A percentile compares a stretch with the other conserved stretches of the same genome.
These are phyloP conservation scores for Eleutherodactylus coqui DNA, from an alignment of 2,797 vertebrate species.

Conservation along the genomic window DNA sequence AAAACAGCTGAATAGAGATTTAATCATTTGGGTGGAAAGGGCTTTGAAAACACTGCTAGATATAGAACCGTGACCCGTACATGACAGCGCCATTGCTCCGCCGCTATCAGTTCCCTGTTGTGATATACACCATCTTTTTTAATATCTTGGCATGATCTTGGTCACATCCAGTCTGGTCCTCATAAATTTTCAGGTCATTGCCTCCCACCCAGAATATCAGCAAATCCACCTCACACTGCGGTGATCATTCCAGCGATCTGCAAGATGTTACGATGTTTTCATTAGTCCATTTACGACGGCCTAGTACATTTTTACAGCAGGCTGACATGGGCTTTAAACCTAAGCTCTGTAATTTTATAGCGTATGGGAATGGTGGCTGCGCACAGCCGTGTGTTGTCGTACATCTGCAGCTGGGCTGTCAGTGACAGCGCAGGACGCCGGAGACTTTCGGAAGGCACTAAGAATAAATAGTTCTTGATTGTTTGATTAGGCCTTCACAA, in stretches of 20 bases:
- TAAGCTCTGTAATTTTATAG: conserved; percentile 29
- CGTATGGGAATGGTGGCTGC: conserved; percentile 7
- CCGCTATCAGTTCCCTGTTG: not conserved
- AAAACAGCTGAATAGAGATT: not conserved
- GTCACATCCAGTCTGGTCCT: not conserved
- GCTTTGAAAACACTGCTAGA: not conserved
- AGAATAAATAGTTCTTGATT: not conserved
- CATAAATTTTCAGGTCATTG: conserved; percentile 6
- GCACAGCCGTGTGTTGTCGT: conserved; percentile 3
- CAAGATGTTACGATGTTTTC: conserved; percentile 28
- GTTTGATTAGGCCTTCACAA: not conserved
- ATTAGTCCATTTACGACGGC: conserved; percentile 20
- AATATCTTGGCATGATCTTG: not conserved
- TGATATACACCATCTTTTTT: not conserved
- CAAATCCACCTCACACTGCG: not conserved
- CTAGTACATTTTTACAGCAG: conserved; percentile 15
- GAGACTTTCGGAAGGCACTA: not conserved
- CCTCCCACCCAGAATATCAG: conserved; percentile 3
- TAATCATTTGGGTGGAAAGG: not conserved
- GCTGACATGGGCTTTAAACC: conserved; percentile 27
- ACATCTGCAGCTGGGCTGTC: conserved; percentile 17
- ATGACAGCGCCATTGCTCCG: not conserved
- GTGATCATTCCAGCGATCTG: conserved; percentile 26
- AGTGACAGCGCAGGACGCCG: not conserved
- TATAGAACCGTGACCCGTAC: not conserved